Evolutionary conservation across 1,140 invertebrate genomes (phyloP).

Genomic region (Pogonognathellus flavescens): DNA sequence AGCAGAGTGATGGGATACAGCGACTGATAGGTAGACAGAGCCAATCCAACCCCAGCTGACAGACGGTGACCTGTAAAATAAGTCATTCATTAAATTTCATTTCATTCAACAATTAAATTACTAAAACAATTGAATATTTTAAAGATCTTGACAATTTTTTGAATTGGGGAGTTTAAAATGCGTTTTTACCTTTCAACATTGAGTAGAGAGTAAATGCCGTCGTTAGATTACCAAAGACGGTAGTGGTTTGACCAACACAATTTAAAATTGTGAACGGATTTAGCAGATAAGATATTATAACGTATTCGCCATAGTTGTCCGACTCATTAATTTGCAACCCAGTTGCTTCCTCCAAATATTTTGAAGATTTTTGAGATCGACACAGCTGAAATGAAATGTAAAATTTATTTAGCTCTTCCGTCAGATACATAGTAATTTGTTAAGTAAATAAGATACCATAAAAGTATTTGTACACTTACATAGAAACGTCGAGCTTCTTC

Average conservation of each 20-base stretch:
- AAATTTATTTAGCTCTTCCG: slow-evolving; percentile 4
- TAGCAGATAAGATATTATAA: slow-evolving; percentile 87
- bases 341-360: slow-evolving; percentile 57
- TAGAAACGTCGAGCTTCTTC: slow-evolving; percentile 75
- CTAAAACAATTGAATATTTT: no score
- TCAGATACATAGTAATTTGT: no score
- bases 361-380: slow-evolving; percentile 60
- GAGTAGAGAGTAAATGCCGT: slow-evolving; percentile 79
- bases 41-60: slow-evolving; percentile 78
- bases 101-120: no score
- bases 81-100: not conserved
- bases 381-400: slow-evolving; percentile 62
- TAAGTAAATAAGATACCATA: no score
- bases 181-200: slow-evolving; percentile 79
- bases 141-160: no score
- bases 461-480: no score
- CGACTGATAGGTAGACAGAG: slow-evolving; percentile 84
- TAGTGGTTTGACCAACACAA: slow-evolving; percentile 92
- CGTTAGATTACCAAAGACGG: slow-evolving; percentile 89
- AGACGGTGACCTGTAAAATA: slow-evolving; percentile 70
- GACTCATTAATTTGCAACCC: slow-evolving; percentile 75
- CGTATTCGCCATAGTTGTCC: slow-evolving; percentile 77
- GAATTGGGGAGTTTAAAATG: no score
- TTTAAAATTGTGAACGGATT: slow-evolving; percentile 93
- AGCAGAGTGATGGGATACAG: slow-evolving; percentile 89